Evolutionary conservation across 2,888 invertebrate genomes (phyloP).

Genomic region (Lasioglossum malachurum): DNA sequence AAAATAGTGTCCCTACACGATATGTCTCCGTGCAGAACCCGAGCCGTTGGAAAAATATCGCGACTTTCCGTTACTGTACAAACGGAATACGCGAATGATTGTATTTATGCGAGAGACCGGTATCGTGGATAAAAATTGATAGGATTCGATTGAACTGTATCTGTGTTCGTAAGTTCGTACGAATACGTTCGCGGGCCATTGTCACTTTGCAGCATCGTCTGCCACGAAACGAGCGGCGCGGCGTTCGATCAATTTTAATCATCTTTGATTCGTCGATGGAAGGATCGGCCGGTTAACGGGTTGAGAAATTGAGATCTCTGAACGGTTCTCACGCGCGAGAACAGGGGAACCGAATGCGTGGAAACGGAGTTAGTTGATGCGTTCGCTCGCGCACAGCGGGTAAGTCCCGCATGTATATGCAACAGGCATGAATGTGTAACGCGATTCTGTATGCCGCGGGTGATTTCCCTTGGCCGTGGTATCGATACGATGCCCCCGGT

Average conservation of each 20-base stretch:
- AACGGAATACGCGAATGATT: too few species aligned
- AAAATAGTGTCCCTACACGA: too few species aligned
- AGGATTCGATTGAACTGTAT: too few species aligned
- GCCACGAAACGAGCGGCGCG: neutral
- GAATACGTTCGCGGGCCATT: too few species aligned
- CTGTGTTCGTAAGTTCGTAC: too few species aligned
- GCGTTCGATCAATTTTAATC: neutral
- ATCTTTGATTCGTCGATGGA: neutral
- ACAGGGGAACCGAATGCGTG: neutral
- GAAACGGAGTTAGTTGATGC: neutral
- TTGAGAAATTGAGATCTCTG: neutral
- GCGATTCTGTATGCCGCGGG: neutral
- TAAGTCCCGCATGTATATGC: neutral
- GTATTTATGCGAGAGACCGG: too few species aligned
- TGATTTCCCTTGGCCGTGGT: neutral
- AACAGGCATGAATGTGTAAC: neutral
- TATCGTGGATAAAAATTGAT: neutral
- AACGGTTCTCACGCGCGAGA: neutral
- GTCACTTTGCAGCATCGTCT: neutral
- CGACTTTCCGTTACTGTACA: too few species aligned
- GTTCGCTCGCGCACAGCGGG: neutral
- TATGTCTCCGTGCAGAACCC: too few species aligned
- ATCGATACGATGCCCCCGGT: neutral
- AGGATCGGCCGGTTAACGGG: neutral
- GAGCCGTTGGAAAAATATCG: too few species aligned